Evolutionary conservation across 2,113 vertebrate genomes (phyloP).

Genomic region (Cairina moschata): DNA sequence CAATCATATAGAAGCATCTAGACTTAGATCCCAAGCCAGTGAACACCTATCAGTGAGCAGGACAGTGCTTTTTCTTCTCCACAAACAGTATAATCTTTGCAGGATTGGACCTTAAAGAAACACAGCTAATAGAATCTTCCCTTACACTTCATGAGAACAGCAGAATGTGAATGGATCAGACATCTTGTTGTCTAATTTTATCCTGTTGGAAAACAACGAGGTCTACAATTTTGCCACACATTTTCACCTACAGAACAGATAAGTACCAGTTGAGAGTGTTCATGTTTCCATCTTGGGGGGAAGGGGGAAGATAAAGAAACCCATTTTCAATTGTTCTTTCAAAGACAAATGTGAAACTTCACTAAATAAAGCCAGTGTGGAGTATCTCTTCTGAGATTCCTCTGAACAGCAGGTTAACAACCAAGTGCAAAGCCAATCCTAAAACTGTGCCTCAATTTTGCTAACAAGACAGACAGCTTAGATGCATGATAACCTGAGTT

Average conservation of each 20-base stretch:
- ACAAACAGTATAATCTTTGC: neutral
- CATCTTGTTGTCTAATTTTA: neutral
- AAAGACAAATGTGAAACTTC: neutral
- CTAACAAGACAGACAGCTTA: neutral
- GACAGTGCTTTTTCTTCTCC: neutral
- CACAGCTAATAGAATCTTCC: neutral
- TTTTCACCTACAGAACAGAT: neutral
- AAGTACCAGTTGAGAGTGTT: neutral
- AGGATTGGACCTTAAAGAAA: neutral
- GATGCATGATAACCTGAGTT: neutral
- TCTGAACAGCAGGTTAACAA: neutral
- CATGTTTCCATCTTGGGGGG: neutral
- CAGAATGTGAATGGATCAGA: neutral
- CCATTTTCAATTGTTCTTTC: neutral
- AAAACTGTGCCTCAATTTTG: neutral
- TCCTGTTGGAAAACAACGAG: neutral
- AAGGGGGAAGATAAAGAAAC: neutral
- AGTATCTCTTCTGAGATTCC: neutral
- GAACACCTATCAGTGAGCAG: neutral
- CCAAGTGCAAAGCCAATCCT: neutral
- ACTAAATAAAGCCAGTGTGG: neutral
- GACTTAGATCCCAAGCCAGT: neutral
- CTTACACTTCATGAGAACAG: neutral
- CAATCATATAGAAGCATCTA: neutral
- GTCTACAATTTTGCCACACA: neutral